Conservation (phyloP, 1,140 invertebrate species). For the Drosophila busckii region DNA sequence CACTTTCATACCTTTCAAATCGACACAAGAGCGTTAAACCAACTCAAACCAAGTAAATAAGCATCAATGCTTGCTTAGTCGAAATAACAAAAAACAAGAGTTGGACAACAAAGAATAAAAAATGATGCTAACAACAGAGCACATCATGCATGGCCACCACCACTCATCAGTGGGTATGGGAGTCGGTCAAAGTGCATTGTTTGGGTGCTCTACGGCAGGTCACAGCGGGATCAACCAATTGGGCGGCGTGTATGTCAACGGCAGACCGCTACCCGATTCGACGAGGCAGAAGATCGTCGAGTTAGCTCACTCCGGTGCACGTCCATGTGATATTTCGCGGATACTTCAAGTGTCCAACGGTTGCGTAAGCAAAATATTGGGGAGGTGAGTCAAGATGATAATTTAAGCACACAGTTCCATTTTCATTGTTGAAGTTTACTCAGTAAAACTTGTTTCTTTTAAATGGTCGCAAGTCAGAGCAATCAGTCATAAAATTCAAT, state of each 20-base stretch:
- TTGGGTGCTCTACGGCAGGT: conserved; percentile 88
- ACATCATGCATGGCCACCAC: conserved; percentile 75
- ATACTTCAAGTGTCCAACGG: conserved; percentile 98
- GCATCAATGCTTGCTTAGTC: too few relatives aligned
- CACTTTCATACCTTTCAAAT: too few relatives aligned
- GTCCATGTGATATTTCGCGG: conserved; percentile 98
- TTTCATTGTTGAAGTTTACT: too few relatives aligned
- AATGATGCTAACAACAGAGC: conserved; percentile 77
- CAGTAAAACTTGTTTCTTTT: too few relatives aligned
- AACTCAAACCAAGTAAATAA: neutral
- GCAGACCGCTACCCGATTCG: conserved; percentile 96
- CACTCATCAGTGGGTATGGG: conserved; percentile 77
- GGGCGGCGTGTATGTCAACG: conserved; percentile 98
- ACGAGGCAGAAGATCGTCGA: conserved; percentile 99
- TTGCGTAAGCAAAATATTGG: conserved; percentile 96
- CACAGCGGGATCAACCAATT: conserved; percentile 99
- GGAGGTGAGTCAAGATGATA: conserved; percentile 87
- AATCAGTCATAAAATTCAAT: too few relatives aligned
- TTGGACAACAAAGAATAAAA: neutral
- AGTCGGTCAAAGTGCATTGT: conserved; percentile 83
- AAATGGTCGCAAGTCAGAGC: too few relatives aligned
- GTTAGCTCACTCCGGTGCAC: conserved; percentile 95
- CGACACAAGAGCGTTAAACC: too few relatives aligned
- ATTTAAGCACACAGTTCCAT: too few relatives aligned
- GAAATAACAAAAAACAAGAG: conserved; percentile 5